Percentiles rank a stretch among this genome's conserved stretches.
phyloP scores from a whole-genome alignment of 2,797 vertebrate genomes.

The Spinibarbus caldwelli region DNA sequence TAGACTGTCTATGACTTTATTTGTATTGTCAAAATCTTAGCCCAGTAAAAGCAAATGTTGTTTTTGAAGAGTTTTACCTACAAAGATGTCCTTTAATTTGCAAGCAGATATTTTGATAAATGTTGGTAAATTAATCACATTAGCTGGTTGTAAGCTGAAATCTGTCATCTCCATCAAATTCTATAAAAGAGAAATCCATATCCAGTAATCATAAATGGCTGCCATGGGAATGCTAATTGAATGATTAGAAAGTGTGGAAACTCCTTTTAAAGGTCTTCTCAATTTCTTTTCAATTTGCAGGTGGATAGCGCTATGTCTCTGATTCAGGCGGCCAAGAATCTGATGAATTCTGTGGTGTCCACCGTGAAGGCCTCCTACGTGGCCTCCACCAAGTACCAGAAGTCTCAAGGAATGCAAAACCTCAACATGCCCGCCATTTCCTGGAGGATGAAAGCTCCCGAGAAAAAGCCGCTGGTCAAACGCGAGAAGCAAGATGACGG shows the following conservation, averaged over 20 bases:
- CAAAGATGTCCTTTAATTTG: background rate
- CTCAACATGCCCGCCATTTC: constrained; percentile 96
- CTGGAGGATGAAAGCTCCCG: constrained; percentile 99
- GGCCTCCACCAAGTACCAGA: constrained; percentile 99
- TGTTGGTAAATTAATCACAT: too few species aligned
- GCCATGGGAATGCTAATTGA: background rate
- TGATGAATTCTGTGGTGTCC: constrained; percentile 98
- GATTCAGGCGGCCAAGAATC: constrained; percentile 97
- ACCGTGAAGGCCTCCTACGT: constrained; percentile 98
- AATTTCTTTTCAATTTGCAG: constrained; percentile 67
- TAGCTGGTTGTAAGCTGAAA: too few species aligned
- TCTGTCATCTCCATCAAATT: background rate
- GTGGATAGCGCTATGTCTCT: constrained; percentile 99
- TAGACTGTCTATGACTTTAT: background rate
- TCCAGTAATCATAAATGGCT: background rate
- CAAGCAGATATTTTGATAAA: too few species aligned
- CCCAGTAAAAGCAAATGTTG: background rate
- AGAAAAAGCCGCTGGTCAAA: constrained; percentile 99
- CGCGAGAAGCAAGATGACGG: constrained; percentile 97
- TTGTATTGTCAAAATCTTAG: background rate
- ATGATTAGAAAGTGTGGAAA: background rate
- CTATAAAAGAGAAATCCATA: background rate
- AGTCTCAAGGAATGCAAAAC: constrained; percentile 92
- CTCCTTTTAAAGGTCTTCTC: background rate
- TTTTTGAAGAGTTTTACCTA: background rate